Percentiles rank a stretch among this genome's conserved stretches.
Conservation (phyloP, 1,140 invertebrate species). For the Chionoecetes opilio region DNA sequence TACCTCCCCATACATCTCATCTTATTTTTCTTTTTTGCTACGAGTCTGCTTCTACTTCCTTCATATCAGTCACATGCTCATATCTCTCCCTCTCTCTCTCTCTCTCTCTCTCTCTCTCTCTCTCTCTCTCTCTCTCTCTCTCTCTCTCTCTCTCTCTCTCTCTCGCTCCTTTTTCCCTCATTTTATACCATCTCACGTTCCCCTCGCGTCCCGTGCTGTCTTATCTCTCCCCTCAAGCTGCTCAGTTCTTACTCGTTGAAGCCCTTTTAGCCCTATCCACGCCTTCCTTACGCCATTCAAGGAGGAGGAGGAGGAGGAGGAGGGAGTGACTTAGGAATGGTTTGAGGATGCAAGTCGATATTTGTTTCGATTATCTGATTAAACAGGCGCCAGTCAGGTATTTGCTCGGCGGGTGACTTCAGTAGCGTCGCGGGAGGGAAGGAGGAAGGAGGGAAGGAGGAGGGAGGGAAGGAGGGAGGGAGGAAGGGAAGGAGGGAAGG, state of each 20-base stretch:
- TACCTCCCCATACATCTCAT: neutral
- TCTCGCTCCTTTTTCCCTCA: too few species aligned
- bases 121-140: neutral
- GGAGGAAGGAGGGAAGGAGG: neutral
- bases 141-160: conserved; percentile 49
- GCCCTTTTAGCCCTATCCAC: neutral
- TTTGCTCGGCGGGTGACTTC: neutral
- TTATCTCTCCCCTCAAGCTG: too few species aligned
- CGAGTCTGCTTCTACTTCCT: neutral
- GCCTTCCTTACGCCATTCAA: too few species aligned
- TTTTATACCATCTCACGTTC: neutral
- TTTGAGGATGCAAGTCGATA: neutral
- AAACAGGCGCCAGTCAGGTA: neutral
- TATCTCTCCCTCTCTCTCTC: too few species aligned
- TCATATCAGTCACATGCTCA: neutral
- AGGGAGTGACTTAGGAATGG: neutral
- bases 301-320: neutral
- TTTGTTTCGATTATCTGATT: conserved; percentile 11
- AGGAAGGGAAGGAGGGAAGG: neutral
- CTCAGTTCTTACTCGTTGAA: neutral
- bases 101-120: too few species aligned
- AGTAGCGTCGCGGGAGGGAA: neutral
- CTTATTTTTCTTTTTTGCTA: neutral
- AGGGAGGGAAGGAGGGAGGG: neutral
- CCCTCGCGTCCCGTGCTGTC: neutral